Conservation (phyloP, 2,888 invertebrate species). For the Acutogordius australiensis region DNA sequence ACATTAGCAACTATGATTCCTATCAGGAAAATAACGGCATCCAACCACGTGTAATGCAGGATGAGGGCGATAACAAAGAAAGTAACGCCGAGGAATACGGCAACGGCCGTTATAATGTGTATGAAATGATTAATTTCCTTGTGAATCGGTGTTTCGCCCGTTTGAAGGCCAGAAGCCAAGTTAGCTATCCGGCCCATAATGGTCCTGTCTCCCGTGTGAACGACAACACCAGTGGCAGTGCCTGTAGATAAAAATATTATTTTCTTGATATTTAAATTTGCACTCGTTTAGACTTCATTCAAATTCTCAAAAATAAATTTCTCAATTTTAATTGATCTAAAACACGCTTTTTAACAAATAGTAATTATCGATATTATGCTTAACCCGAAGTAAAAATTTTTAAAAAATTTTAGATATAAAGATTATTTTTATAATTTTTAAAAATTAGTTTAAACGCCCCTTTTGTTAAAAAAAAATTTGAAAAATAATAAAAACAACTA, state of each 20-base stretch:
- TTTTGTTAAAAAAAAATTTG: too few species aligned
- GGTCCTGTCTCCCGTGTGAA: slow-evolving; percentile 73
- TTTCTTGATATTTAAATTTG: too few species aligned
- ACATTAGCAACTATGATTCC: slow-evolving; percentile 99
- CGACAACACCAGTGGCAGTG: slow-evolving; percentile 58
- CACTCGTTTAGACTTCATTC: too few species aligned
- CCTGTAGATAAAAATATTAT: slow-evolving; percentile 19
- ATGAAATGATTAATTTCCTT: slow-evolving; percentile 98
- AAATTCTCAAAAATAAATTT: too few species aligned
- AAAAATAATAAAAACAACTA: too few species aligned
- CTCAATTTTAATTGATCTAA: too few species aligned
- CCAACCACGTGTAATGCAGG: slow-evolving; percentile 90
- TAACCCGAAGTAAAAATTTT: too few species aligned
- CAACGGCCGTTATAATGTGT: slow-evolving; percentile 41
- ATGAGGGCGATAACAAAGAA: slow-evolving; percentile 91
- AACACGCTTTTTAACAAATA: too few species aligned
- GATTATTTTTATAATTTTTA: too few species aligned
- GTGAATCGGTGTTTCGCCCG: slow-evolving; percentile 87
- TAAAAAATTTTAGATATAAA: too few species aligned
- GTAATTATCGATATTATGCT: too few species aligned
- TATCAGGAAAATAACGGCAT: slow-evolving; percentile 93
- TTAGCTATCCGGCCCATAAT: slow-evolving; percentile 87
- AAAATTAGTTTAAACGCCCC: too few species aligned
- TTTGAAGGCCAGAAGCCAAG: slow-evolving; percentile 63
- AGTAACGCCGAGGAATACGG: slow-evolving; percentile 34